These are phyloP conservation scores for Phalanger gymnotis DNA, from an alignment of 2,797 vertebrate genomes.

Conservation along the genomic window DNA sequence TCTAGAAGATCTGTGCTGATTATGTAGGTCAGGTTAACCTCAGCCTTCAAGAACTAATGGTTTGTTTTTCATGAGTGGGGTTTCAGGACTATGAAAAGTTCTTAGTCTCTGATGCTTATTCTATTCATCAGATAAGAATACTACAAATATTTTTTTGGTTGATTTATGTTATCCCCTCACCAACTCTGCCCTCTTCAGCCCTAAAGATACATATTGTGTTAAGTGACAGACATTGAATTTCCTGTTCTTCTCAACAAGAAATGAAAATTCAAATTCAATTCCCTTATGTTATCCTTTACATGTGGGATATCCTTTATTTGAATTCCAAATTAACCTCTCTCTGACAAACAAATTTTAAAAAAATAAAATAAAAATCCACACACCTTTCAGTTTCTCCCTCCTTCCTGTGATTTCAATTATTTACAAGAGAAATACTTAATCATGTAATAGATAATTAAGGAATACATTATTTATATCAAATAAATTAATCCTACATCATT, in stretches of 20 bases:
- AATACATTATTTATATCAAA: slow-evolving; percentile 81
- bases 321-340: slow-evolving; percentile 58
- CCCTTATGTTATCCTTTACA: background rate
- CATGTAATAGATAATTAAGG: slow-evolving; percentile 80
- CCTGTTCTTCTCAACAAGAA: background rate
- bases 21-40: background rate
- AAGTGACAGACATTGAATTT: background rate
- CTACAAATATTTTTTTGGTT: background rate
- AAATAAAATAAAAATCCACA: slow-evolving; percentile 54
- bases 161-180: background rate
- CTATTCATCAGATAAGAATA: background rate
- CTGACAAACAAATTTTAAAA: slow-evolving; percentile 46
- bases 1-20: background rate
- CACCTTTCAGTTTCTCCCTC: slow-evolving; percentile 28
- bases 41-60: background rate
- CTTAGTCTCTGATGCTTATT: background rate
- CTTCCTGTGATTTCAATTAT: slow-evolving; percentile 77
- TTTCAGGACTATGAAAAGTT: background rate
- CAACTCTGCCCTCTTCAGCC: background rate
- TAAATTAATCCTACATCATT: slow-evolving; percentile 68
- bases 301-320: slow-evolving; percentile 6
- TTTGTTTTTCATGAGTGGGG: background rate
- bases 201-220: background rate
- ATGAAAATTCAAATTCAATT: background rate
- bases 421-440: slow-evolving; percentile 80